Evolutionary conservation across 2,113 vertebrate genomes (phyloP).

Genomic region (Paramormyrops kingsleyae): DNA sequence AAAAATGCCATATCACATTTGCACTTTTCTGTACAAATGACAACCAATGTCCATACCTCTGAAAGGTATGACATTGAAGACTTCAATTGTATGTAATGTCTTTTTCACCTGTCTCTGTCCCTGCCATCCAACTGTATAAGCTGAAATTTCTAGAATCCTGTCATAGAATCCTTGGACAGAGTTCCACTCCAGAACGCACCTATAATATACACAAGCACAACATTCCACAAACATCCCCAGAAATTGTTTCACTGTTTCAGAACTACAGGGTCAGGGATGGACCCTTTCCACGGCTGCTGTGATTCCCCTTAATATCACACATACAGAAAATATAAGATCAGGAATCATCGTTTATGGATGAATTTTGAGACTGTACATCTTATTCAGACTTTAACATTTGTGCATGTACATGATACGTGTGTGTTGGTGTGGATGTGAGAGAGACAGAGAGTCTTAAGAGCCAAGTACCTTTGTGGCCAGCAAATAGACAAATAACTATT

Average conservation of each 20-base stretch:
- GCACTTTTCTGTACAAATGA: background rate
- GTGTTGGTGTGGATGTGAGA: slow-evolving; percentile 11
- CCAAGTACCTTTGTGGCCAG: slow-evolving; percentile 34
- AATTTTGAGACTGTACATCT: background rate
- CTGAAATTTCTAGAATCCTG: background rate
- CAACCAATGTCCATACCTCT: background rate
- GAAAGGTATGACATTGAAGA: background rate
- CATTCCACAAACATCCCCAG: background rate
- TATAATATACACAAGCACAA: background rate
- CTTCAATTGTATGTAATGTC: slow-evolving; percentile 15
- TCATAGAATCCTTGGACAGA: background rate
- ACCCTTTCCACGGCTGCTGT: background rate
- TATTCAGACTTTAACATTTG: background rate
- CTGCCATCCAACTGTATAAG: background rate
- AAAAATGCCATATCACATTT: slow-evolving; percentile 15
- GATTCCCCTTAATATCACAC: background rate
- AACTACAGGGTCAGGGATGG: background rate
- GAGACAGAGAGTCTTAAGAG: slow-evolving; percentile 33
- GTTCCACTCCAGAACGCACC: background rate
- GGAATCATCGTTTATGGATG: background rate
- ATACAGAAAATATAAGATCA: background rate
- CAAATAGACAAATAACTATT: slow-evolving; percentile 28
- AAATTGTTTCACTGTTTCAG: background rate
- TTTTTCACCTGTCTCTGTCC: background rate
- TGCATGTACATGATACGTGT: background rate